A percentile compares a stretch with the other conserved stretches of the same genome.
phyloP scores from a whole-genome alignment of 2,888 invertebrate genomes.

The Amiota communis region DNA sequence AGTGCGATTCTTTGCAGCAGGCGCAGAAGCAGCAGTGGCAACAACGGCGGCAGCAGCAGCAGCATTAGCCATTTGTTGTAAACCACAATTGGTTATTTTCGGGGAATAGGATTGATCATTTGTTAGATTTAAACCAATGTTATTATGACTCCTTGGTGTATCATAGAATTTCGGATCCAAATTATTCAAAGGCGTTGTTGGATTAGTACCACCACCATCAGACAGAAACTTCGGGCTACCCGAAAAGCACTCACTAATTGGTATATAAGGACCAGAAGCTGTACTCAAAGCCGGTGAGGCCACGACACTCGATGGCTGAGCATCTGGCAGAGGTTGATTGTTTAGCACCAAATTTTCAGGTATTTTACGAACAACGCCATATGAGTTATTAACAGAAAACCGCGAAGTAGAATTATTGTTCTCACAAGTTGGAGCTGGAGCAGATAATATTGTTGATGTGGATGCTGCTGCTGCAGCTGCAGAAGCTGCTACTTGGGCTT shows the following conservation, averaged over 20 bases:
- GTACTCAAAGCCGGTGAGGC: slow-evolving; percentile 79
- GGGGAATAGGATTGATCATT: slow-evolving; percentile 74
- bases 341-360: slow-evolving; percentile 73
- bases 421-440: no score
- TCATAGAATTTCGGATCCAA: slow-evolving; percentile 77
- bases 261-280: slow-evolving; percentile 89
- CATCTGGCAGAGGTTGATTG: slow-evolving; percentile 64
- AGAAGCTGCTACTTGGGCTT: slow-evolving; percentile 51
- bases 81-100: slow-evolving; percentile 71
- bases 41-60: slow-evolving; percentile 44
- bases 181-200: slow-evolving; percentile 71
- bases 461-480: slow-evolving; percentile 56
- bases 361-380: slow-evolving; percentile 70
- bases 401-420: no score
- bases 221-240: slow-evolving; percentile 77
- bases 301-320: slow-evolving; percentile 71
- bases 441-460: no score
- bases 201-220: slow-evolving; percentile 52
- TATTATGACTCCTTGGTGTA: slow-evolving; percentile 71
- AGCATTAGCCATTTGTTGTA: slow-evolving; percentile 55
- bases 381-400: slow-evolving; percentile 45
- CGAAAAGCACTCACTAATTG: slow-evolving; percentile 93
- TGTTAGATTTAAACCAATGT: slow-evolving; percentile 72
- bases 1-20: slow-evolving; percentile 49
- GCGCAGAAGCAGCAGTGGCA: slow-evolving; percentile 46